Evolutionary conservation across 1,140 invertebrate species (phyloP).

Genomic region (Cataglyphis hispanica): DNA sequence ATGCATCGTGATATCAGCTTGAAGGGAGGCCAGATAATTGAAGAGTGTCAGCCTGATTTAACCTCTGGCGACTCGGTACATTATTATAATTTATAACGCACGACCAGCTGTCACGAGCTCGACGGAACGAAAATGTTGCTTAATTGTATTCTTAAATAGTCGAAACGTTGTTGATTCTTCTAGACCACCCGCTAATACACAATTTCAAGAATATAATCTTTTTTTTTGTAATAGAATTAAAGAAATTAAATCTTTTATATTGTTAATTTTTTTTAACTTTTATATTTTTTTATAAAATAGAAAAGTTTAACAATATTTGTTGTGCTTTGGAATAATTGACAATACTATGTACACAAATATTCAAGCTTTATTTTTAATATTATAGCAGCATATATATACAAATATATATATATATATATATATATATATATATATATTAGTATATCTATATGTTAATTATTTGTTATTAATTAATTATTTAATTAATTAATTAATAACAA

Average conservation of each 20-base stretch:
- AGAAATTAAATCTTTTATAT: background rate
- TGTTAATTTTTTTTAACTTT: background rate
- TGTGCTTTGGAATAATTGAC: background rate
- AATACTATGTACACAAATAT: background rate
- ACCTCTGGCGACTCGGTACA: constrained; percentile 74
- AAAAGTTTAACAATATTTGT: background rate
- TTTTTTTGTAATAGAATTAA: background rate
- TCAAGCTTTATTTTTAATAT: background rate
- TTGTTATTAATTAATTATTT: background rate
- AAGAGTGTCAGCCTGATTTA: constrained; percentile 80
- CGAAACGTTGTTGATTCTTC: background rate
- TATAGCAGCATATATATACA: background rate
- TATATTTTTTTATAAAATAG: background rate
- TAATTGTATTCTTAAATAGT: constrained; percentile 47
- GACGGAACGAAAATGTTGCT: constrained; percentile 40
- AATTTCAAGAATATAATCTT: background rate
- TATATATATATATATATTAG: background rate
- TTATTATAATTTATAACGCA: constrained; percentile 77
- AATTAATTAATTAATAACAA: no score
- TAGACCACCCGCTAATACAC: constrained; percentile 16
- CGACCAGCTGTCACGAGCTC: constrained; percentile 66
- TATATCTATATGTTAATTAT: background rate
- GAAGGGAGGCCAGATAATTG: constrained; percentile 76
- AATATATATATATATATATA: background rate
- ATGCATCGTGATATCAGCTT: constrained; percentile 66